Evolutionary conservation across 2,888 invertebrate species (phyloP).

Genomic region (Macrophya alboannulata): DNA sequence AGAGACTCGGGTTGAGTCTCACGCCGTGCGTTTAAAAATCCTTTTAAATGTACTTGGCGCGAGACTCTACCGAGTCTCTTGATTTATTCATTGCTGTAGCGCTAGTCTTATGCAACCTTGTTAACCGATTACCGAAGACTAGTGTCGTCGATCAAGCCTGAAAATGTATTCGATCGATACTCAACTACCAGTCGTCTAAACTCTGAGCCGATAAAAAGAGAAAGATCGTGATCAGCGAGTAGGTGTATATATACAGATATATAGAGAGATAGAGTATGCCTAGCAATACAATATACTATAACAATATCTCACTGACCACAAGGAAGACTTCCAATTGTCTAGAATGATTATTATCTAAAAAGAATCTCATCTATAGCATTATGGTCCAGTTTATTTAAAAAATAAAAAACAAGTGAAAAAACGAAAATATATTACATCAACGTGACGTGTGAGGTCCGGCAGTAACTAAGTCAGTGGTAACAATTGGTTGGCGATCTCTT

Average conservation of each 20-base stretch:
- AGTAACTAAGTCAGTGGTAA: neutral
- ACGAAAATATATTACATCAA: neutral
- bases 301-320: constrained; percentile 9
- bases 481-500: constrained; percentile 1
- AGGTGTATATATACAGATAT: neutral
- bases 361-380: constrained; percentile 6
- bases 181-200: neutral
- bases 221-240: constrained; percentile 21
- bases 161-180: constrained; percentile 49
- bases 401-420: neutral
- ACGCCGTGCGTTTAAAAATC: too few relatives aligned
- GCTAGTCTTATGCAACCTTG: constrained; percentile 37
- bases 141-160: constrained; percentile 28
- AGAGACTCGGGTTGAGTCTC: too few relatives aligned
- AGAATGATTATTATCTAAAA: constrained; percentile 12
- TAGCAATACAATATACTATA: neutral
- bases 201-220: constrained; percentile 35
- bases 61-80: too few relatives aligned
- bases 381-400: neutral
- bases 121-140: constrained; percentile 44
- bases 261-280: neutral
- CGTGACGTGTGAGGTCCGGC: neutral
- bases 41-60: too few relatives aligned
- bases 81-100: neutral
- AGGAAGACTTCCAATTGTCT: constrained; percentile 32